Evolutionary conservation across 2,113 vertebrate genomes (phyloP).

Genomic region (Holacanthus passer): DNA sequence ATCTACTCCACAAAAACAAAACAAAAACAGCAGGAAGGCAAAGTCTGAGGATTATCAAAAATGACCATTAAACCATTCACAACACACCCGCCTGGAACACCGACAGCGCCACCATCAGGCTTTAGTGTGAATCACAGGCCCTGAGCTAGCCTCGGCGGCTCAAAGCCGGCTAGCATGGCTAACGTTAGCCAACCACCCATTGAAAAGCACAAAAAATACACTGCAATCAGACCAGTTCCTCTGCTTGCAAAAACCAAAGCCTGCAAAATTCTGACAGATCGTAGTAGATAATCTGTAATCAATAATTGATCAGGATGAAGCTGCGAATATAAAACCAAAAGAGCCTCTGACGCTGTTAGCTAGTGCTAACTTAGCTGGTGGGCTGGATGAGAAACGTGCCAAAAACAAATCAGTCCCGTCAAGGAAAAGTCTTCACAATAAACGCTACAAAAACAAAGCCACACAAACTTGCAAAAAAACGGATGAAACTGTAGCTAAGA

Average conservation of each 20-base stretch:
- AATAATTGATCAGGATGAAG: constrained; percentile 19
- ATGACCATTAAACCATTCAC: constrained; percentile 64
- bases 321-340: constrained; percentile 38
- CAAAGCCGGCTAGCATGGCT: constrained; percentile 63
- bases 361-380: constrained; percentile 52
- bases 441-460: constrained; percentile 66
- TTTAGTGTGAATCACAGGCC: constrained; percentile 55
- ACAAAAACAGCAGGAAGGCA: constrained; percentile 23
- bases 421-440: constrained; percentile 66
- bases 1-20: constrained; percentile 41
- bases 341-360: constrained; percentile 34
- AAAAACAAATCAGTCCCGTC: constrained; percentile 68
- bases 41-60: constrained; percentile 48
- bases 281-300: constrained; percentile 29
- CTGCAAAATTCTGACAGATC: constrained; percentile 39
- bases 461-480: constrained; percentile 60
- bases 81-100: constrained; percentile 53
- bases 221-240: constrained; percentile 48
- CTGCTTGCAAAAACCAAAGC: constrained; percentile 66
- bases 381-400: constrained; percentile 56
- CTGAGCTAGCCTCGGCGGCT: constrained; percentile 44
- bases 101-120: constrained; percentile 68
- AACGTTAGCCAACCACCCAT: constrained; percentile 61
- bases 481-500: constrained; percentile 41
- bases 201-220: constrained; percentile 51